A percentile compares a stretch with the other conserved stretches of the same genome.
Conservation (phyloP, 2,113 vertebrate genomes). For the Sceloporus tristichus region DNA sequence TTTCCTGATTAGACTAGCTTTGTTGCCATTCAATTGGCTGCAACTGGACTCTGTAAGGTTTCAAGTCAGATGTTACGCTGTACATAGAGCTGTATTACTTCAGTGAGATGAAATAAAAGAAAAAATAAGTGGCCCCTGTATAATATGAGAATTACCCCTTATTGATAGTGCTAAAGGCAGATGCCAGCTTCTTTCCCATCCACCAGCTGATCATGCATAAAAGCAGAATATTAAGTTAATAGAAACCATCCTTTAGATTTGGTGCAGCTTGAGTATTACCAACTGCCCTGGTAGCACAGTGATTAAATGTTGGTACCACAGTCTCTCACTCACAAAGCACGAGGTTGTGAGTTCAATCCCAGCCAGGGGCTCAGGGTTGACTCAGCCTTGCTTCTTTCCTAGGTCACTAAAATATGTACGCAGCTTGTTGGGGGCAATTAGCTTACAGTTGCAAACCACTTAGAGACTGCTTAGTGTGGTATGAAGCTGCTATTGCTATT, state of each 20-base stretch:
- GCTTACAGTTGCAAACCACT: too few species aligned
- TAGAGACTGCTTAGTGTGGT: too few species aligned
- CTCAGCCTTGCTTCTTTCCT: too few species aligned
- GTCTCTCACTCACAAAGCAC: too few species aligned
- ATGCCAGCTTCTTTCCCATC: not conserved
- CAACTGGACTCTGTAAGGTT: not conserved
- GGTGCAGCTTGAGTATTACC: not conserved
- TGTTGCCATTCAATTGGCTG: not conserved
- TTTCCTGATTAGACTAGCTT: slow-evolving; percentile 11
- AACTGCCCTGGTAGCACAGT: not conserved
- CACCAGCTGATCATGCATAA: not conserved
- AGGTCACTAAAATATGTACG: too few species aligned
- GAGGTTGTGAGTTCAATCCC: too few species aligned
- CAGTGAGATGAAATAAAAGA: not conserved
- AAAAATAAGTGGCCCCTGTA: not conserved
- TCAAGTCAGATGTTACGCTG: not conserved
- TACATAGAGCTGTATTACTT: not conserved
- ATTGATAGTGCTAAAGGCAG: not conserved
- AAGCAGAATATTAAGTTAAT: not conserved
- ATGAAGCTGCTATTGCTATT: too few species aligned
- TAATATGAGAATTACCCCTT: not conserved
- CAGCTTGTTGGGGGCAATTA: too few species aligned
- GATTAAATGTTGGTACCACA: too few species aligned
- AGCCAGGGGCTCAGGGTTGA: too few species aligned
- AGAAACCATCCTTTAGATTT: not conserved